These are phyloP conservation scores for Panthera leo DNA, from an alignment of 2,113 vertebrate genomes.

Conservation along the genomic window DNA sequence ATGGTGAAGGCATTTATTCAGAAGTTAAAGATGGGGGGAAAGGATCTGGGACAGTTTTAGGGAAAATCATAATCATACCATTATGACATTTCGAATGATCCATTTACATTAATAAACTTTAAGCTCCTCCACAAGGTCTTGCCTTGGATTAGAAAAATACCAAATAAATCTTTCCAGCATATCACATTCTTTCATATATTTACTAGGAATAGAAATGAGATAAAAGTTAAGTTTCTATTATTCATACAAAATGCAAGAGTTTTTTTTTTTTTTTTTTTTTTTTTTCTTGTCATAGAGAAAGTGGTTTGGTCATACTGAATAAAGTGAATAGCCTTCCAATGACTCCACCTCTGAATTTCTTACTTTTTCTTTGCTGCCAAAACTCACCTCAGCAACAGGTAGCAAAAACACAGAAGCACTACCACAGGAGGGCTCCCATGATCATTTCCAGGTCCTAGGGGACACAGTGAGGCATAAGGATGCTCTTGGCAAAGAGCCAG, in stretches of 20 bases:
- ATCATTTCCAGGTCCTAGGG: neutral
- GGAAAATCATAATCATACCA: neutral
- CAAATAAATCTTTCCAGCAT: neutral
- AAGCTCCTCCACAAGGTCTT: neutral
- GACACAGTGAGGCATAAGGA: neutral
- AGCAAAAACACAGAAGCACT: slow-evolving; percentile 45
- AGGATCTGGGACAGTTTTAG: neutral
- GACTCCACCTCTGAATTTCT: neutral
- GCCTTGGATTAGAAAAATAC: neutral
- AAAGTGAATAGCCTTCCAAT: neutral
- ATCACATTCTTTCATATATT: neutral
- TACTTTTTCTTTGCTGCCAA: slow-evolving; percentile 23
- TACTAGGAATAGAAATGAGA: neutral
- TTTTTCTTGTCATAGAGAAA: neutral
- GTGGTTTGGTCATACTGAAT: neutral
- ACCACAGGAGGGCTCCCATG: neutral
- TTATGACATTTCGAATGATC: neutral
- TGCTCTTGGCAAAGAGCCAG: slow-evolving; percentile 50
- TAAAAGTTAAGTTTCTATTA: neutral
- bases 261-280: neutral
- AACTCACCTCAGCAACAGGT: slow-evolving; percentile 59
- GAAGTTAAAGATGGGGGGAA: neutral
- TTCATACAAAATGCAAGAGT: neutral
- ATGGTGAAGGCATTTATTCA: neutral
- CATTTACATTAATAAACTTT: neutral